A percentile compares a stretch with the other conserved stretches of the same genome.
These are phyloP conservation scores for Temnothorax unifasciatus DNA, from an alignment of 2,888 invertebrate genomes.

Conservation along the genomic window DNA sequence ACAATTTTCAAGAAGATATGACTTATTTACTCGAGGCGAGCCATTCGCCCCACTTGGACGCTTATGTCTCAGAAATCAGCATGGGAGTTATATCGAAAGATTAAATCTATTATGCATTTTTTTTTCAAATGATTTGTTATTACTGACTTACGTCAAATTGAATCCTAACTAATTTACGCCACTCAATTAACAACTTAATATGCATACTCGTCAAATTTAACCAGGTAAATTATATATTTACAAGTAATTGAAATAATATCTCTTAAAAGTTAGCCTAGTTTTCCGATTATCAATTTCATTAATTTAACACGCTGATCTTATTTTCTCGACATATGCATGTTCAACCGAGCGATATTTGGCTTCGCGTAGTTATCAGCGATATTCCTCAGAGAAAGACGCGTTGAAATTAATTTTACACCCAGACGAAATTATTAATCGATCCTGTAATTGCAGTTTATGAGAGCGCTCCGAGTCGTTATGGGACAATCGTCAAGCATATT, in stretches of 20 bases:
- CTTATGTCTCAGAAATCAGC: too few species aligned
- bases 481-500: conserved; percentile 17
- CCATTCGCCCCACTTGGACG: too few species aligned
- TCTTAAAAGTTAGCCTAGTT: not conserved
- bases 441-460: conserved; percentile 39
- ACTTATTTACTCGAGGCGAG: too few species aligned
- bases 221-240: not conserved
- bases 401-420: conserved; percentile 23
- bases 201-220: not conserved
- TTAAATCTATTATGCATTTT: not conserved
- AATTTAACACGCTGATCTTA: not conserved
- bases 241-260: not conserved
- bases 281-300: not conserved
- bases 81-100: too few species aligned
- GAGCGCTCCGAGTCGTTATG: not conserved
- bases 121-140: not conserved
- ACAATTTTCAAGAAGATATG: too few species aligned
- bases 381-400: not conserved
- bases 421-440: conserved; percentile 45
- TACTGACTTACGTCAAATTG: not conserved
- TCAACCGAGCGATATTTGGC: conserved; percentile 4
- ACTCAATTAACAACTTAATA: not conserved
- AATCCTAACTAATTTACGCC: not conserved
- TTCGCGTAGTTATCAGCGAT: not conserved
- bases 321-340: not conserved